Base-by-base conservation (phyloP, 2,113 vertebrate genomes). In the Catharus bicknelli region DNA sequence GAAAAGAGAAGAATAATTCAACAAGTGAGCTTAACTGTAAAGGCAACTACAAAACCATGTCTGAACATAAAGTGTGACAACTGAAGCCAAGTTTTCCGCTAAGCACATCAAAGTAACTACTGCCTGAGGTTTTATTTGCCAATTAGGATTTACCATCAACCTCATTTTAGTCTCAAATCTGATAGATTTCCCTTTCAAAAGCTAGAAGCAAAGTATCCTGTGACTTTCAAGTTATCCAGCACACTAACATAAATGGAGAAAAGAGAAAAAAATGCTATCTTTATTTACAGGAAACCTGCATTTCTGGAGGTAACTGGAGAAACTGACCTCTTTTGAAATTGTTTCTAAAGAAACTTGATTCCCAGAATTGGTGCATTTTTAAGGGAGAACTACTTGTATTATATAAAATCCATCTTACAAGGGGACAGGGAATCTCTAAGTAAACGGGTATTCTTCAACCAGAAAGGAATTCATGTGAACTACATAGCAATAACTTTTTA, bases 1-100 rank as follows among this genome's bases (percentile, higher is more conserved):
- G 90, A 92, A 76, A 55, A 89, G 55, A 79, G 32, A 79, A 85
- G 92, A 91, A 47, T 68, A 93, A 94, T 80, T 80, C 75, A 90
- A 38, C 48, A 79, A 90, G 42, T 36, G 40, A 58, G 21, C n/a
- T 92, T n/a, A 93, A 90, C 88, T 29, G 42, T 38, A 84, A 61
- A 88, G 68, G 13, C 40, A 77, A 66, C 66, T 87, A 66, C 53
- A 90, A 94, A 94, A 68, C 58, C 79, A 86, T 13, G 42, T 68
- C 76, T 90, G 68, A 93, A 92, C 81, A 83, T 45, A 75, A 94
- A 92, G 68, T 47, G 34, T 19, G 34, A 69, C 74, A 83, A 78
- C 29, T 74, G 54, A 87, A 88, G 53, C 45, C 92, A 95, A 90
- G 68, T 42, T 68, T 90, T 85, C 19, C 1, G 0, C 45, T 83